Conservation (phyloP, 2,888 invertebrate genomes). For the Diachrysia chrysitis region DNA sequence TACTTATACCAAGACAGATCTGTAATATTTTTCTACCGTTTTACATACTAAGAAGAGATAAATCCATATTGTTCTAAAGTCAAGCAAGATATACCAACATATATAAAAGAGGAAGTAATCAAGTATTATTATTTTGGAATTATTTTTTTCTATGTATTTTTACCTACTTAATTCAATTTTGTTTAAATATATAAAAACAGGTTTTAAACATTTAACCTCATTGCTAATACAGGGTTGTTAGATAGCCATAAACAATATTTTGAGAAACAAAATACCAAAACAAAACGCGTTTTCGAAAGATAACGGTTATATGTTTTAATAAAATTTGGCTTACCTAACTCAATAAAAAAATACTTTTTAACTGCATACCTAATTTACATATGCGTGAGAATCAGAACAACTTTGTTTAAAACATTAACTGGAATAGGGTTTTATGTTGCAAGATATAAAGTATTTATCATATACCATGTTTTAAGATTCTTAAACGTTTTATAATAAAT, state of each 20-base stretch:
- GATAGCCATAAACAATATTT: slow-evolving; percentile 68
- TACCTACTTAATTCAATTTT: too few species aligned
- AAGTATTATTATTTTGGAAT: not conserved
- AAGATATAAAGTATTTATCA: not conserved
- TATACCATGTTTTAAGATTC: not conserved
- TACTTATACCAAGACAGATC: too few species aligned
- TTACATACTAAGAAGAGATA: not conserved
- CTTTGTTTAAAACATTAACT: not conserved
- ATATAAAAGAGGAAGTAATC: too few species aligned
- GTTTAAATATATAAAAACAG: slow-evolving; percentile 36
- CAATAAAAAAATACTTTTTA: not conserved
- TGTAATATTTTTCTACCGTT: not conserved
- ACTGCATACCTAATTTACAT: not conserved
- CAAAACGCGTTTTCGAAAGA: slow-evolving; percentile 10
- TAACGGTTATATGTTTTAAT: not conserved
- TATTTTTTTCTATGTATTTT: too few species aligned
- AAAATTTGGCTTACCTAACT: not conserved
- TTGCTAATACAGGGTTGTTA: slow-evolving; percentile 79
- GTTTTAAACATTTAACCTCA: slow-evolving; percentile 65
- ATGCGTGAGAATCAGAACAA: not conserved
- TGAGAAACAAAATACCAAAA: slow-evolving; percentile 49
- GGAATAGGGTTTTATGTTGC: not conserved
- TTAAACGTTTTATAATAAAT: not conserved
- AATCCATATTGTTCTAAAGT: not conserved
- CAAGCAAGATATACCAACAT: not conserved